These are phyloP conservation scores for Sapajus apella DNA, from an alignment of 2,113 vertebrate species.

Conservation along the genomic window DNA sequence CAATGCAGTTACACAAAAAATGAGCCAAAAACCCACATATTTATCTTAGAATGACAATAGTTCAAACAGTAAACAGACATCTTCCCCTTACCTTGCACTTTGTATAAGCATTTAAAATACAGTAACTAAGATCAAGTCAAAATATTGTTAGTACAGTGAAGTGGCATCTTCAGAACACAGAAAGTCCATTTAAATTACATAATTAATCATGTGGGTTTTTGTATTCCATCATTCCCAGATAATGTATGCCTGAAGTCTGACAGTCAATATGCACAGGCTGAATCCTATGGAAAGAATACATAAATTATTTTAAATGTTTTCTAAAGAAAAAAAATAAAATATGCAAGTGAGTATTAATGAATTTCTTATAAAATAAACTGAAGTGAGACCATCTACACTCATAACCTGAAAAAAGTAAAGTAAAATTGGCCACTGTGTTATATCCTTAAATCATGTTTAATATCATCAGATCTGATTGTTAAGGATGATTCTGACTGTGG, in stretches of 20 bases:
- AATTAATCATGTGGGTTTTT: background rate
- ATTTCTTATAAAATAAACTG: background rate
- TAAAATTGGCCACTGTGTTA: background rate
- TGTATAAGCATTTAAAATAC: background rate
- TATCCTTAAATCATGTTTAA: background rate
- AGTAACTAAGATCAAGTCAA: background rate
- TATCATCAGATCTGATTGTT: background rate
- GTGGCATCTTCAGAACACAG: background rate
- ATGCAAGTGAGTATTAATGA: background rate
- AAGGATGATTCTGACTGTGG: background rate
- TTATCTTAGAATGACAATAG: background rate
- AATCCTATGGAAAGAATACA: background rate
- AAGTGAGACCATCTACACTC: background rate
- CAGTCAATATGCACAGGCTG: background rate
- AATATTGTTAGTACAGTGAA: background rate
- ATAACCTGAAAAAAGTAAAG: background rate
- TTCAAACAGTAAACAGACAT: background rate
- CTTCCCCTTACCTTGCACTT: background rate
- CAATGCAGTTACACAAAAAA: background rate
- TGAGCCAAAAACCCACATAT: background rate
- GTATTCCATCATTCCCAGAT: background rate
- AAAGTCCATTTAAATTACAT: background rate
- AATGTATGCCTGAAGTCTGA: background rate
- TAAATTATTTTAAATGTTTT: background rate
- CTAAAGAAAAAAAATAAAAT: background rate